These are phyloP conservation scores for Epizoanthus illoricatus DNA, from an alignment of 92 coral and sea anemone genomes.

Conservation along the genomic window DNA sequence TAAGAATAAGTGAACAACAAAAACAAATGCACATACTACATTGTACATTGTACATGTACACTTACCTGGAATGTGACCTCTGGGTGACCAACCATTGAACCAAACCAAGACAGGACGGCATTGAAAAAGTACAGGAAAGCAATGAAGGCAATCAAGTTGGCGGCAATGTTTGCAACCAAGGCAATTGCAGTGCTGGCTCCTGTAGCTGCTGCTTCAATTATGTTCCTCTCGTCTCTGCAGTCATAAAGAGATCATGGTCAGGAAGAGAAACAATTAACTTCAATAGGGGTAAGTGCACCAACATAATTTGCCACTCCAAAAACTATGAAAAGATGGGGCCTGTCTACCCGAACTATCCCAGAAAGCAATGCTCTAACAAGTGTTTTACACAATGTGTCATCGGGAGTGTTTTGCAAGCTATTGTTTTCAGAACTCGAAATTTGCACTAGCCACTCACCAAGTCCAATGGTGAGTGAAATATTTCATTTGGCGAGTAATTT, in stretches of 20 bases:
- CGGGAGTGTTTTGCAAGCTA: too few relatives aligned
- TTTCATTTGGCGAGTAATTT: too few relatives aligned
- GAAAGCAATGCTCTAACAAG: too few relatives aligned
- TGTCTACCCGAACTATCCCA: too few relatives aligned
- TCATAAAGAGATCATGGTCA: not conserved
- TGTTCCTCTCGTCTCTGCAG: conserved; percentile 78
- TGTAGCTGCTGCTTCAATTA: conserved; percentile 94
- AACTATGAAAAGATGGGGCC: too few relatives aligned
- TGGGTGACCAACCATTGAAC: conserved; percentile 70
- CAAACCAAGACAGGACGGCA: conserved; percentile 86
- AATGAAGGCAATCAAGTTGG: conserved; percentile 89
- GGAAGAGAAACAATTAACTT: not conserved
- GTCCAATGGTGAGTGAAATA: too few relatives aligned
- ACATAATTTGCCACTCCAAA: too few relatives aligned
- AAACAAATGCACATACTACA: too few relatives aligned
- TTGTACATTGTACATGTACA: too few relatives aligned
- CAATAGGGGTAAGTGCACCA: not conserved
- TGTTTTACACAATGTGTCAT: too few relatives aligned
- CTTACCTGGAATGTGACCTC: conserved; percentile 42
- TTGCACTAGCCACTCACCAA: too few relatives aligned
- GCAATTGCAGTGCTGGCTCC: conserved; percentile 91
- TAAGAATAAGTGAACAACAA: not conserved
- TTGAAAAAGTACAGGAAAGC: conserved; percentile 93
- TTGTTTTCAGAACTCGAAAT: too few relatives aligned
- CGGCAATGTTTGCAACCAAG: conserved; percentile 90